Percentiles rank a stretch among this genome's conserved stretches.
These are phyloP conservation scores for Myotis davidii DNA, from an alignment of 2,113 vertebrate genomes.

Conservation along the genomic window DNA sequence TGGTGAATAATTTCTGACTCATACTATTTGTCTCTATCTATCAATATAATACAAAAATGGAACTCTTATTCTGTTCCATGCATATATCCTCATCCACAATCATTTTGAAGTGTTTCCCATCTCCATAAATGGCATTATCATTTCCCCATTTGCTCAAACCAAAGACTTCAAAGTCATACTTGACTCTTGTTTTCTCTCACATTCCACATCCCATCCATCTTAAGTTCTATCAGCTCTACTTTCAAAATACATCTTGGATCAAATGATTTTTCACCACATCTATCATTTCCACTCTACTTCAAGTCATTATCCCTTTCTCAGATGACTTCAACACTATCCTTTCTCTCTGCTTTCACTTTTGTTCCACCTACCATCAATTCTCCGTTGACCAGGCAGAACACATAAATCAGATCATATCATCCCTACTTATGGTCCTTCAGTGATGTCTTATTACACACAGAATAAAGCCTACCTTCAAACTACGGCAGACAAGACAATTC, in stretches of 20 bases:
- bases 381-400: neutral
- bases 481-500: neutral
- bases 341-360: constrained; percentile 10
- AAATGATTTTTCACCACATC: neutral
- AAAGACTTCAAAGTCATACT: neutral
- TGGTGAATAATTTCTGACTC: constrained; percentile 60
- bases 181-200: neutral
- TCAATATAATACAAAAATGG: constrained; percentile 21
- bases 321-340: neutral
- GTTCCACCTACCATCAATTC: neutral
- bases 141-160: constrained; percentile 30
- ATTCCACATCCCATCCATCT: neutral
- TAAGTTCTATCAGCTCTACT: neutral
- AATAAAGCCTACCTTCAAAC: neutral
- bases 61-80: neutral
- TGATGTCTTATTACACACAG: neutral
- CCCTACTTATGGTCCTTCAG: neutral
- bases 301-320: constrained; percentile 3
- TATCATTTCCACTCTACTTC: neutral
- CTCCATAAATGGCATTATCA: constrained; percentile 16
- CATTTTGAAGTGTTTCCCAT: constrained; percentile 4
- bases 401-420: neutral
- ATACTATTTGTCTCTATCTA: constrained; percentile 51
- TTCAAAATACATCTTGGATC: constrained; percentile 43
- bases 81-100: neutral